Base-by-base conservation (phyloP, 2,888 invertebrate genomes). In the Malacosoma neustria region DNA sequence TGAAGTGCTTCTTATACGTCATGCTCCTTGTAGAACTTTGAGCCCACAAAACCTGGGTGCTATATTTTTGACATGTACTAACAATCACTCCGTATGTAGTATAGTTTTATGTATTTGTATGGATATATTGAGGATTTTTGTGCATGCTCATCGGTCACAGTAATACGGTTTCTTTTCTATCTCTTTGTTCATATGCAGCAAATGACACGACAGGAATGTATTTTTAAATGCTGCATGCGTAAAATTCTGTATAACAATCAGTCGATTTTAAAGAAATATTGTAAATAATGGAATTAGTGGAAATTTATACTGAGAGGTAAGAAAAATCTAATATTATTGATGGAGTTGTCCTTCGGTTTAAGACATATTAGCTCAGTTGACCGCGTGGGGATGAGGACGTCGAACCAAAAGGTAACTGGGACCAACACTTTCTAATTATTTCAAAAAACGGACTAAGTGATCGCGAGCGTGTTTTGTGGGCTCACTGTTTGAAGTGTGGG, bases 1-100 rank as follows among this genome's bases (percentile, higher is more conserved):
- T 65, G 64, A 59, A 60, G 66, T 59, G 74, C 76, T 76, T 70
- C 76, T 76, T 70, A 68, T 64, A 52, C 56, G 67, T 75, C 70
- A 75, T 73, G 79, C 77, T 76, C 72, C 65, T 81, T 81, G 74
- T 82, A 81, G 79, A 80, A 82, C 81, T 72, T 74, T 80, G 77
- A 81, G 77, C 76, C 81, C 82, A 76, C 81, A 75, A 76, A 54
- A 57, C 54, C 57, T 69, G 61, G 61, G 63, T 62, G 64, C 66
- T 61, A 62, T 62, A 52, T n/a, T 54, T 52, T 60, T 51, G 44
- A 54, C 54, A 49, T 63, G 57, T 65, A 79, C 75, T 75, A 77
- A 80, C 74, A 66, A 60, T 65, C 73, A 77, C 72, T 46, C 49
- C 54, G 56, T 58, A 53, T 46, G 68, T 75, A 77, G 73, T 56